Evolutionary conservation across 2,113 vertebrate species (phyloP), one percentile per base, ranked within the genome.

Genomic region (Tympanuchus pallidicinctus): DNA sequence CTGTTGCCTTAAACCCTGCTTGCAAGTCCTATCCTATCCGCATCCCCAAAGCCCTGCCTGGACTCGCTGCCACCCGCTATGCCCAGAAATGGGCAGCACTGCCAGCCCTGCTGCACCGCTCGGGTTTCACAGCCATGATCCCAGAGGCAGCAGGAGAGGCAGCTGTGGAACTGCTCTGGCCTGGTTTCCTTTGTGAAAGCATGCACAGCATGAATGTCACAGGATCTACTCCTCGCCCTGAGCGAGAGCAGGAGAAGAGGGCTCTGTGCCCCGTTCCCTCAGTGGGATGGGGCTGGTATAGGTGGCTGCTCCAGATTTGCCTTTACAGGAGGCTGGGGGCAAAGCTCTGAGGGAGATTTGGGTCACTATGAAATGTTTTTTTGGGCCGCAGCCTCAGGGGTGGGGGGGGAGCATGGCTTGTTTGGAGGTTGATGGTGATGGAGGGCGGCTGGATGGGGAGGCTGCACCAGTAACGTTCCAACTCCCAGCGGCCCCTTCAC

Each of bases 401-500:
- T 9, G 45, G 18, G 38, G 70, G 17, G 54, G 71, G 17, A 36
- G 17, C 1, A 2, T 2, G 1, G 61, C 45, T 66, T 12, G 14
- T 69, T 18, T 8, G 54, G 86, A n/a, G 72, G 82, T 74, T n/a
- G 86, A 3, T 0, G n/a, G 63, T 69, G 91, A 59, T 15, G 79
- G 72, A 86, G 86, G 63, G 2, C 86, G 27, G 57, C 86, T 72
- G 96, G 93, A 77, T 3, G 2, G 6, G 40, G 24, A 8, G 30
- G 93, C 72, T 47, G 38, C 0, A 1, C 71, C 57, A 18, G 75
- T 75, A 79, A 77, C 2, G 15, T 82, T 85, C 67, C 88, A 92
- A 80, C 94, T 91, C 92, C 91, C 18, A 2, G 56, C 63, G 94
- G 96, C 95, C 95, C 82, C 94, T 91, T 52, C 4, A 73, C 74